Percentiles rank a stretch among this genome's conserved stretches.
These are phyloP conservation scores for Timema cristinae DNA, from an alignment of 2,888 invertebrate genomes.

Conservation along the genomic window DNA sequence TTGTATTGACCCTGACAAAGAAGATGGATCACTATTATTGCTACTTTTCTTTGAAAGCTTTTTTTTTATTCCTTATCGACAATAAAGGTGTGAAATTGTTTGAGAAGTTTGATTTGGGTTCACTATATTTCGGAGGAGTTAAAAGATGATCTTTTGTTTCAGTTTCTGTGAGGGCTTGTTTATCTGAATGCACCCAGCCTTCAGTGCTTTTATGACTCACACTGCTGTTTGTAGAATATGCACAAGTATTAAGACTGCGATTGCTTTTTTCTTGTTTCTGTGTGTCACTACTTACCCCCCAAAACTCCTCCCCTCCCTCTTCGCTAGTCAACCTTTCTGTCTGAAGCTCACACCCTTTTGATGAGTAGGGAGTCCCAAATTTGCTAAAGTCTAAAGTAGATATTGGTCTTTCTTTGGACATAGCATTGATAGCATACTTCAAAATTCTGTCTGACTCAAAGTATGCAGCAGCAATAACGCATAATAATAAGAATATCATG, in stretches of 20 bases:
- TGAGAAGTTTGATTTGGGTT: conserved; percentile 21
- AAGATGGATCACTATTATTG: conserved; percentile 24
- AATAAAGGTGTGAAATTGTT: conserved; percentile 22
- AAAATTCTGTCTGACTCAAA: conserved; percentile 69
- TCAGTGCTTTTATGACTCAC: too few species aligned
- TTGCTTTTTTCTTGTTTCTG: too few species aligned
- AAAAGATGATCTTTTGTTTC: conserved; percentile 20
- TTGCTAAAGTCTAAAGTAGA: too few species aligned
- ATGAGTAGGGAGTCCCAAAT: too few species aligned
- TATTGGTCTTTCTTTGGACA: conserved; percentile 48
- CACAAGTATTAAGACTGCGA: too few species aligned
- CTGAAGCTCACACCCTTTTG: too few species aligned
- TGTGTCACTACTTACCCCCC: too few species aligned
- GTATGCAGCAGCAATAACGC: conserved; percentile 62
- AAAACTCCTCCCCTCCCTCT: too few species aligned
- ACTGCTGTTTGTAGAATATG: too few species aligned
- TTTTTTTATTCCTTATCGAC: conserved; percentile 32
- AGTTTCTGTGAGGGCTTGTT: conserved; percentile 13
- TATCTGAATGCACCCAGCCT: neutral
- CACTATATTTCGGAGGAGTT: conserved; percentile 21
- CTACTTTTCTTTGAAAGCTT: conserved; percentile 27
- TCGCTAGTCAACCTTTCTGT: too few species aligned
- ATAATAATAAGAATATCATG: conserved; percentile 58
- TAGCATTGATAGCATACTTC: conserved; percentile 48
- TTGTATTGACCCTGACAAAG: conserved; percentile 20